Percentiles rank a stretch among this genome's conserved stretches.
These are phyloP conservation scores for Calameuta idolon DNA, from an alignment of 2,888 invertebrate species.

Conservation along the genomic window DNA sequence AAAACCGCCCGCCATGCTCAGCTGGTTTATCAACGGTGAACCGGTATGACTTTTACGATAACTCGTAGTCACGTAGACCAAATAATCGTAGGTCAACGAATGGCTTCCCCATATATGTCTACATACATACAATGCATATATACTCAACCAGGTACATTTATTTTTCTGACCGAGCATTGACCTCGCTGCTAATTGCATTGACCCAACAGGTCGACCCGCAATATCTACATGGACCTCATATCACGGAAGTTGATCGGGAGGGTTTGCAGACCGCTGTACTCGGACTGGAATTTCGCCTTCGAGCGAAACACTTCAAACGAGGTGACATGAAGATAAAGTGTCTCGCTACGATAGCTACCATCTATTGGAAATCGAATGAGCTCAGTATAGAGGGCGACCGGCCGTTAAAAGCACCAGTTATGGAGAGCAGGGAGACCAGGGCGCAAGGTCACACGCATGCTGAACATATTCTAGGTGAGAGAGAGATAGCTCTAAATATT, in stretches of 20 bases:
- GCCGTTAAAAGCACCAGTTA: conserved; percentile 76
- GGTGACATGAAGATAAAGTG: conserved; percentile 92
- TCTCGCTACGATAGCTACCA: conserved; percentile 86
- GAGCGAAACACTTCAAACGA: conserved; percentile 83
- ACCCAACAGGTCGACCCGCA: conserved; percentile 64
- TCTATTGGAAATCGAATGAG: conserved; percentile 90
- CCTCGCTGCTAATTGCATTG: not conserved
- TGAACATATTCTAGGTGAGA: conserved; percentile 78
- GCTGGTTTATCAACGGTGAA: conserved; percentile 90
- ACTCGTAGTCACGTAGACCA: not conserved
- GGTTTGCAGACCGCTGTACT: conserved; percentile 83
- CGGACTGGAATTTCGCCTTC: conserved; percentile 84
- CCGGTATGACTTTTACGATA: conserved; percentile 66
- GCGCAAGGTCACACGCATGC: conserved; percentile 73
- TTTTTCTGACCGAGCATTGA: not conserved
- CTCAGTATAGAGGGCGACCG: conserved; percentile 84
- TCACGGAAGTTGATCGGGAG: conserved; percentile 69
- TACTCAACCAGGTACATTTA: not conserved
- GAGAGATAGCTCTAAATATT: not conserved
- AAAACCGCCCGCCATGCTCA: conserved; percentile 83
- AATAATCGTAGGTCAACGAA: not conserved
- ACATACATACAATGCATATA: not conserved
- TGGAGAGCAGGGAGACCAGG: conserved; percentile 81
- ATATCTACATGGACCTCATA: conserved; percentile 68
- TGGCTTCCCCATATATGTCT: not conserved